A percentile compares a stretch with the other conserved stretches of the same genome.
These are phyloP conservation scores for Siniperca knerii DNA, from an alignment of 2,113 vertebrate genomes.

Conservation along the genomic window DNA sequence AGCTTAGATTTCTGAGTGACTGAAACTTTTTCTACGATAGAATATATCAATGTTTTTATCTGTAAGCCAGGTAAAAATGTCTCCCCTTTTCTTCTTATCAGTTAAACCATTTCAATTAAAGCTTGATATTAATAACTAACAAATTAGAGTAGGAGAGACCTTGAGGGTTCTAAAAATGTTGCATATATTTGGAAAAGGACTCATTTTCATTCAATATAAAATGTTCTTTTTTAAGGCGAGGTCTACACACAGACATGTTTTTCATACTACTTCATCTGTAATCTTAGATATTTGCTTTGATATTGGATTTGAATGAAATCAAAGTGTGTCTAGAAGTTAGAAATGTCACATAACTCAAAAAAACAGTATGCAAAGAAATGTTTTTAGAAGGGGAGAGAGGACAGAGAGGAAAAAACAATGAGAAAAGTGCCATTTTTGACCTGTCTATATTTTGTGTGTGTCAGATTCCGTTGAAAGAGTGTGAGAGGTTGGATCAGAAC, in stretches of 20 bases:
- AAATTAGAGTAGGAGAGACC: too few relatives aligned
- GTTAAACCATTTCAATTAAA: too few relatives aligned
- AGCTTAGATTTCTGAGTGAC: too few relatives aligned
- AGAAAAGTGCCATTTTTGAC: neutral
- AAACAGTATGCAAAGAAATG: neutral
- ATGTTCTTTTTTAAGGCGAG: neutral
- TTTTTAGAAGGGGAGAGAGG: neutral
- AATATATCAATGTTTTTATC: too few relatives aligned
- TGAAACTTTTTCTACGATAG: too few relatives aligned
- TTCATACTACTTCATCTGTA: neutral
- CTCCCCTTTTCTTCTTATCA: too few relatives aligned
- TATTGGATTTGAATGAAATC: neutral
- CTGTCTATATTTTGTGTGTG: conserved; percentile 41
- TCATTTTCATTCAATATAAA: neutral
- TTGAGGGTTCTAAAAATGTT: neutral
- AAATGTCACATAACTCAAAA: neutral
- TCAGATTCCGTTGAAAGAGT: conserved; percentile 83
- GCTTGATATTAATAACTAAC: too few relatives aligned
- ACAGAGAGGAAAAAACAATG: neutral
- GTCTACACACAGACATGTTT: neutral
- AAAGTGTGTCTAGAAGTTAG: neutral
- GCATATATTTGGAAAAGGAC: neutral
- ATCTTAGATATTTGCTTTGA: too few relatives aligned
- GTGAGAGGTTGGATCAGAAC: conserved; percentile 87
- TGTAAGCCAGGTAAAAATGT: too few relatives aligned